Evolutionary conservation across 2,888 invertebrate species (phyloP).

Genomic region (Xylophagus ater): DNA sequence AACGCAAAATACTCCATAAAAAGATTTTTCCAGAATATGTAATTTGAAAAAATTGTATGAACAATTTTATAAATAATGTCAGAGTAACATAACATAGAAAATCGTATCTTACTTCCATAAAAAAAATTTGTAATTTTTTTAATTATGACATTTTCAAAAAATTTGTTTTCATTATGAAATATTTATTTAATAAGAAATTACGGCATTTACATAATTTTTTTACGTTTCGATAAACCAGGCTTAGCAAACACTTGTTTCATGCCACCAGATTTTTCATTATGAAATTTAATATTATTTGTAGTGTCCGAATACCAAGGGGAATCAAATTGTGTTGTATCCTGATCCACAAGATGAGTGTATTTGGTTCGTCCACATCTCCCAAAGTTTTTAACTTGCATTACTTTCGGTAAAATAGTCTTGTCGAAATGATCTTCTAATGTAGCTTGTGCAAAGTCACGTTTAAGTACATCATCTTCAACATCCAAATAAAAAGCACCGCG

Average conservation of each 20-base stretch:
- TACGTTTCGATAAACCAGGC: constrained; percentile 49
- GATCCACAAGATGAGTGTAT: constrained; percentile 97
- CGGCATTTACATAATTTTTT: constrained; percentile 27
- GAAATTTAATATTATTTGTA: constrained; percentile 75
- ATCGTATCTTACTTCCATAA: too few relatives aligned
- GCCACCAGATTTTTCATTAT: constrained; percentile 79
- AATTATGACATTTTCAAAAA: too few relatives aligned
- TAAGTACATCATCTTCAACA: constrained; percentile 80
- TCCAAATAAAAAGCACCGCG: constrained; percentile 98
- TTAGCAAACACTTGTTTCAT: constrained; percentile 86
- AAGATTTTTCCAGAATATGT: too few relatives aligned
- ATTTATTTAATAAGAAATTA: too few relatives aligned
- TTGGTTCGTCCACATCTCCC: constrained; percentile 97
- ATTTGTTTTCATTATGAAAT: too few relatives aligned
- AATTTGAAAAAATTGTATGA: too few relatives aligned
- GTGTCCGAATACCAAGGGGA: constrained; percentile 95
- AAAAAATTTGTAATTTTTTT: too few relatives aligned
- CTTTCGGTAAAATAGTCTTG: constrained; percentile 95
- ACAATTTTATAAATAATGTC: too few relatives aligned
- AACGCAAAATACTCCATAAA: too few relatives aligned
- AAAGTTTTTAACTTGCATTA: constrained; percentile 99
- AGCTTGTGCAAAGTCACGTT: constrained; percentile 87
- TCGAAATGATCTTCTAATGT: constrained; percentile 99
- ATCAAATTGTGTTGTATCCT: constrained; percentile 96
- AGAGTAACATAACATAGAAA: too few relatives aligned